phyloP scores from a whole-genome alignment of 2,888 invertebrate genomes.

The Erannis defoliaria region DNA sequence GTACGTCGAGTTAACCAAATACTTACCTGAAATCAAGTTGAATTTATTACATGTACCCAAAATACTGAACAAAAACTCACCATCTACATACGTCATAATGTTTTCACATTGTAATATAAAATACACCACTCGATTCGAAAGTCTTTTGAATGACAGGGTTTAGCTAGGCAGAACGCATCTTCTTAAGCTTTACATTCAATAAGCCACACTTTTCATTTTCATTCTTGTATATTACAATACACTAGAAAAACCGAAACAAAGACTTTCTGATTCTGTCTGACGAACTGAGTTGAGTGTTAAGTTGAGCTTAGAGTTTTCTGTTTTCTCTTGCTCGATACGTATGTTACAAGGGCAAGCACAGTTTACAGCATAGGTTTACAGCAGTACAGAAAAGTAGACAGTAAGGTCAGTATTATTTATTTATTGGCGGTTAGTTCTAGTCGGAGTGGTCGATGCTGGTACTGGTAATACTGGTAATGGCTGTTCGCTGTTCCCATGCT shows the following conservation, averaged over 20 bases:
- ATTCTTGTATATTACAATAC: too few relatives aligned
- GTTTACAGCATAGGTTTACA: too few relatives aligned
- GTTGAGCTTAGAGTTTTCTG: too few relatives aligned
- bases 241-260: background rate
- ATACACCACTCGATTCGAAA: background rate
- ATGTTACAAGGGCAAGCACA: too few relatives aligned
- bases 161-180: background rate
- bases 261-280: too few relatives aligned
- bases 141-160: background rate
- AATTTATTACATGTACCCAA: background rate
- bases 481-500: too few relatives aligned
- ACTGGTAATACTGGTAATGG: too few relatives aligned
- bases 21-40: background rate
- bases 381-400: too few relatives aligned
- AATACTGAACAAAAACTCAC: constrained; percentile 57
- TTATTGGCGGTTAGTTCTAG: too few relatives aligned
- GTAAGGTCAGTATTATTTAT: too few relatives aligned
- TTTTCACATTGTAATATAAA: constrained; percentile 70
- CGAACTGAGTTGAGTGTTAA: background rate
- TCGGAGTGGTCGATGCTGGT: too few relatives aligned
- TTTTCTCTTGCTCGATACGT: too few relatives aligned
- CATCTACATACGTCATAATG: constrained; percentile 52
- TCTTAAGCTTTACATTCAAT: background rate
- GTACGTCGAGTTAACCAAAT: background rate
- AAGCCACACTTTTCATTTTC: background rate